Evolutionary conservation across 2,888 invertebrate genomes (phyloP).

Genomic region (Scaptodrosophila latifasciaeformis): DNA sequence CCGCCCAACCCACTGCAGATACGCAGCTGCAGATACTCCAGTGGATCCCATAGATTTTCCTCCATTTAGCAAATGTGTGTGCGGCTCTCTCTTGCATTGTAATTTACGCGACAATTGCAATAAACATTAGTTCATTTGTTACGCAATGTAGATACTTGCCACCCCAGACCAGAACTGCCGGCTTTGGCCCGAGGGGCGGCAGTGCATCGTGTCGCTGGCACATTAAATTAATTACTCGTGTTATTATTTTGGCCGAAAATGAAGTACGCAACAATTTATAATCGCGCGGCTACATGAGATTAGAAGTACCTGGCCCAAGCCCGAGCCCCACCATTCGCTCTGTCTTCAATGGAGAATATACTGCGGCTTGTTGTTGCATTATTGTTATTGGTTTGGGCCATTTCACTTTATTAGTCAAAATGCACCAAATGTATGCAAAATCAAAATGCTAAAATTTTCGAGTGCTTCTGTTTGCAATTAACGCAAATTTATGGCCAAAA

Average conservation of each 20-base stretch:
- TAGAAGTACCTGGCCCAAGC: slow-evolving; percentile 65
- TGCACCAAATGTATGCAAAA: slow-evolving; percentile 37
- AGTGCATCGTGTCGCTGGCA: slow-evolving; percentile 59
- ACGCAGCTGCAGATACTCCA: slow-evolving; percentile 22
- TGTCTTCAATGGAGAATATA: too few species aligned
- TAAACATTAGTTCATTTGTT: slow-evolving; percentile 19
- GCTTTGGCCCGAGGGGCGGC: slow-evolving; percentile 5
- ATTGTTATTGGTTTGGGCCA: slow-evolving; percentile 35
- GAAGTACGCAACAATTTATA: slow-evolving; percentile 73
- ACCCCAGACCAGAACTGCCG: not conserved
- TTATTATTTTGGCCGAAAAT: slow-evolving; percentile 73
- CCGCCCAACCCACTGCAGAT: slow-evolving; percentile 7
- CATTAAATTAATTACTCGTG: slow-evolving; percentile 74
- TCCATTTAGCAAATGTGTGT: slow-evolving; percentile 35
- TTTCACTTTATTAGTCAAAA: slow-evolving; percentile 69
- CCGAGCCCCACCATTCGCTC: slow-evolving; percentile 16
- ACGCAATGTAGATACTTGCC: slow-evolving; percentile 5
- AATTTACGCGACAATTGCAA: slow-evolving; percentile 26
- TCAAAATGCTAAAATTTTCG: slow-evolving; percentile 35
- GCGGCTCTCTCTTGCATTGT: slow-evolving; percentile 23
- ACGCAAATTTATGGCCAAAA: slow-evolving; percentile 61
- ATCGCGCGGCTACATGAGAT: slow-evolving; percentile 70
- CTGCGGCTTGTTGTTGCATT: slow-evolving; percentile 13
- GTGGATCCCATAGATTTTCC: slow-evolving; percentile 9
- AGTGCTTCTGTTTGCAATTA: slow-evolving; percentile 57